A percentile compares a stretch with the other conserved stretches of the same genome.
Evolutionary conservation across 2,113 vertebrate species (phyloP).

Genomic region (Lagenorhynchus albirostris): DNA sequence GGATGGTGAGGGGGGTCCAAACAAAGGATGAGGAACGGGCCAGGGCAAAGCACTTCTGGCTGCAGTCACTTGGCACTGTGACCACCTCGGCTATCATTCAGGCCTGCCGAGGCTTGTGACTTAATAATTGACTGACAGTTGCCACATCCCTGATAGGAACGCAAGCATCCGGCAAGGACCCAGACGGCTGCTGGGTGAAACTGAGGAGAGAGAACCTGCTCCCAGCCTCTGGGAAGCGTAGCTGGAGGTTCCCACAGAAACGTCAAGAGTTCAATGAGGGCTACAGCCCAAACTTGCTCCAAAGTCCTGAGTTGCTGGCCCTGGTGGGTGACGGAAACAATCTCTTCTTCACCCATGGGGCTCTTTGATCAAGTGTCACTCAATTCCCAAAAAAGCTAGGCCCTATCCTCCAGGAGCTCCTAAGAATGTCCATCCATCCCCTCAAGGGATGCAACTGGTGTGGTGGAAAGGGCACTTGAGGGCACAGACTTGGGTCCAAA

Average conservation of each 20-base stretch:
- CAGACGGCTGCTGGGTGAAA: background rate
- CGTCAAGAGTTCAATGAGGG: background rate
- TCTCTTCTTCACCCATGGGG: background rate
- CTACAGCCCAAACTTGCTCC: background rate
- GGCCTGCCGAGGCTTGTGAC: background rate
- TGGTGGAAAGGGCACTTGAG: background rate
- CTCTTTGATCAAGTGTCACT: background rate
- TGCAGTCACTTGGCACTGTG: background rate
- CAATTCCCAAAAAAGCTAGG: background rate
- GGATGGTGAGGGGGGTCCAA: background rate
- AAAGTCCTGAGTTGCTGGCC: background rate
- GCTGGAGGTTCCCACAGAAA: background rate
- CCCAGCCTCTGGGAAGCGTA: background rate
- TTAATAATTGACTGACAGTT: background rate
- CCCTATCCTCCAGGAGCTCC: background rate
- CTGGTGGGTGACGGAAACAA: background rate
- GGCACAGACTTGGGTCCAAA: background rate
- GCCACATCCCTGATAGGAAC: constrained; percentile 5
- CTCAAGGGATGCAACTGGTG: background rate
- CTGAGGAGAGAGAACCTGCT: background rate
- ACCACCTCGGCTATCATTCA: background rate
- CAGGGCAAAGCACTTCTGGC: background rate
- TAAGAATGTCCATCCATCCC: background rate
- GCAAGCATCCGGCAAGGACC: background rate
- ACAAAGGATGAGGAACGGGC: background rate